Conservation (phyloP, 2,113 vertebrate species). For the Poicephalus gulielmi region DNA sequence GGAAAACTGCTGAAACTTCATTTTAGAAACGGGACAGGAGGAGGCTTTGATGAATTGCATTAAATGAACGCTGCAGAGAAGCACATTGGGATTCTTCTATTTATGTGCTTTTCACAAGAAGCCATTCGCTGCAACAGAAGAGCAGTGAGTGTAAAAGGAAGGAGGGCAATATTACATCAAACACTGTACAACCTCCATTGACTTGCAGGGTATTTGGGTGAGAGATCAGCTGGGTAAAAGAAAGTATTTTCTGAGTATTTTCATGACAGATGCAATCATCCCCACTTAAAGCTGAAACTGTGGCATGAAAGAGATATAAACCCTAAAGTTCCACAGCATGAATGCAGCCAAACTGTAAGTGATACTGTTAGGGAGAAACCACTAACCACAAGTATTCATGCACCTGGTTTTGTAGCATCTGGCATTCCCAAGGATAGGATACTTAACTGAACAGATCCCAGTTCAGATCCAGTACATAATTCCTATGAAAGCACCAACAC, state of each 20-base stretch:
- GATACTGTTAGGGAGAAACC: neutral
- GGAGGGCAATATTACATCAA: neutral
- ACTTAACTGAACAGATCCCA: neutral
- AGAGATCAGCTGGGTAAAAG: neutral
- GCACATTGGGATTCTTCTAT: neutral
- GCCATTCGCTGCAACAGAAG: neutral
- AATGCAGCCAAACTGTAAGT: neutral
- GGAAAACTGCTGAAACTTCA: slow-evolving; percentile 14
- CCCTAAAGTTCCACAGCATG: neutral
- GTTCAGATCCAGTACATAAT: neutral
- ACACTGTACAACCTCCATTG: neutral
- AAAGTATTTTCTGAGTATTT: neutral
- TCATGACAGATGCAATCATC: neutral
- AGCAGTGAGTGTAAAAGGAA: neutral
- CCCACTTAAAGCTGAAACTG: neutral
- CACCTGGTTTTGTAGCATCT: neutral
- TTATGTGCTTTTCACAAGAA: neutral
- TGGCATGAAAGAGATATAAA: neutral
- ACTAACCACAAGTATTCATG: neutral
- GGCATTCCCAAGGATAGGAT: neutral
- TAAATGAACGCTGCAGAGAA: neutral
- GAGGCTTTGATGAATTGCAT: neutral
- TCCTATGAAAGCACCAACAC: neutral
- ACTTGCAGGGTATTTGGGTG: neutral
- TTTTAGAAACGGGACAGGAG: neutral